Conservation (phyloP, 2,797 vertebrate genomes). For the Perodicticus potto region DNA sequence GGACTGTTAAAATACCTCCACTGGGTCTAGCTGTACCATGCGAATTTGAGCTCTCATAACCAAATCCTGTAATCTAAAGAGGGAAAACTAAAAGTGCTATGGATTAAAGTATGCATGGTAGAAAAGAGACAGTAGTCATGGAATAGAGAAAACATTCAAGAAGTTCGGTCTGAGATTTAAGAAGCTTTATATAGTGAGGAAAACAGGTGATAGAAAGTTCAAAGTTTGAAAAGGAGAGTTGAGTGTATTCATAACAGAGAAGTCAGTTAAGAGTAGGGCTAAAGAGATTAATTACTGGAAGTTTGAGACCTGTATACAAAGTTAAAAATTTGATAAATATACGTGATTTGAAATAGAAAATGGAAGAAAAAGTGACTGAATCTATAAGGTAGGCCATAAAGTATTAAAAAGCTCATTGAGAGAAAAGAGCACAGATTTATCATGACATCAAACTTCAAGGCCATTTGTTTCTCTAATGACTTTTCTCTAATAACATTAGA, state of each 20-base stretch:
- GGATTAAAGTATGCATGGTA: accelerated
- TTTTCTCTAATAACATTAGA: background rate
- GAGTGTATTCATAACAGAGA: background rate
- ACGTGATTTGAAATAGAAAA: background rate
- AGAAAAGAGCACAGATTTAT: background rate
- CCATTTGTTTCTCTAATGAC: background rate
- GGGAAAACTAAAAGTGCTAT: background rate
- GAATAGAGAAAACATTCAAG: background rate
- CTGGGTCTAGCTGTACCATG: accelerated
- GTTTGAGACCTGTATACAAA: background rate
- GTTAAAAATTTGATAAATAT: background rate
- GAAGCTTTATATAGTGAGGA: background rate
- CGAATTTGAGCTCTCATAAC: background rate
- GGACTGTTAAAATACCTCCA: background rate
- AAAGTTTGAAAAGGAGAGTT: background rate
- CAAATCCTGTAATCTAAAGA: background rate
- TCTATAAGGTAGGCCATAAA: background rate
- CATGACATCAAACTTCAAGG: background rate
- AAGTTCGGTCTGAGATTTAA: background rate
- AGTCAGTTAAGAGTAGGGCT: background rate
- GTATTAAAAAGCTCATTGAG: background rate
- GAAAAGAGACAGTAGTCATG: background rate
- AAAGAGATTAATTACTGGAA: background rate
- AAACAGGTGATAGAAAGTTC: background rate
- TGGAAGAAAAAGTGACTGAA: background rate